phyloP scores from a whole-genome alignment of 2,888 invertebrate species.

The Spodoptera littoralis region DNA sequence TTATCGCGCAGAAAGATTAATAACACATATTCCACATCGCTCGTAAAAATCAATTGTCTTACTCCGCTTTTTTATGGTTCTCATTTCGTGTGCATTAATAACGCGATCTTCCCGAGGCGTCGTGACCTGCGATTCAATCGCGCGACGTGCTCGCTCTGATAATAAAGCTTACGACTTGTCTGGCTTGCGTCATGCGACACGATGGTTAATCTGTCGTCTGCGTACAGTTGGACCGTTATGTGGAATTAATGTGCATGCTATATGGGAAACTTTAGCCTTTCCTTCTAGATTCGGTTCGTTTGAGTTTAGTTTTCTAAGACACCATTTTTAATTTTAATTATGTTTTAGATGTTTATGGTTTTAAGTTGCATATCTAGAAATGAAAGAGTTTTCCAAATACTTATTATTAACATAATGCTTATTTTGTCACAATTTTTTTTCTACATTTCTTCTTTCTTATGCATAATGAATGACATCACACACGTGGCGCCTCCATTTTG shows the following conservation, averaged over 20 bases:
- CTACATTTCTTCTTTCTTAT: no score
- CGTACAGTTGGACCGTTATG: conserved; percentile 13
- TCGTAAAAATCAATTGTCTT: conserved; percentile 19
- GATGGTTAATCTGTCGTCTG: conserved; percentile 19
- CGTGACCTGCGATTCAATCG: conserved; percentile 38
- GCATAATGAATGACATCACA: conserved; percentile 11
- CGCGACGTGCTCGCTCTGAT: conserved; percentile 31
- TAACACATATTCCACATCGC: no score
- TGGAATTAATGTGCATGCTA: background rate
- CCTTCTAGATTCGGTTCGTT: no score
- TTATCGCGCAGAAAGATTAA: background rate
- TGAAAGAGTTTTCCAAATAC: no score
- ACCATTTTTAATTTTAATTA: background rate
- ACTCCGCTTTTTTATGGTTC: conserved; percentile 23
- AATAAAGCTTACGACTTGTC: conserved; percentile 37
- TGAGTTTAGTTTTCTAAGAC: no score
- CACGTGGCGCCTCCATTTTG: conserved; percentile 18
- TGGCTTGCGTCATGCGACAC: conserved; percentile 35
- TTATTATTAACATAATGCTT: no score
- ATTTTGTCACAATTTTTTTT: no score
- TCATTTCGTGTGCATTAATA: conserved; percentile 20
- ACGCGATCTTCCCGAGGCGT: conserved; percentile 18
- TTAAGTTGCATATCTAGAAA: no score
- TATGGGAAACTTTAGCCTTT: background rate
- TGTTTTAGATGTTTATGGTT: no score